phyloP scores from a whole-genome alignment of 2,888 invertebrate species.

The Escarpia spicata region DNA sequence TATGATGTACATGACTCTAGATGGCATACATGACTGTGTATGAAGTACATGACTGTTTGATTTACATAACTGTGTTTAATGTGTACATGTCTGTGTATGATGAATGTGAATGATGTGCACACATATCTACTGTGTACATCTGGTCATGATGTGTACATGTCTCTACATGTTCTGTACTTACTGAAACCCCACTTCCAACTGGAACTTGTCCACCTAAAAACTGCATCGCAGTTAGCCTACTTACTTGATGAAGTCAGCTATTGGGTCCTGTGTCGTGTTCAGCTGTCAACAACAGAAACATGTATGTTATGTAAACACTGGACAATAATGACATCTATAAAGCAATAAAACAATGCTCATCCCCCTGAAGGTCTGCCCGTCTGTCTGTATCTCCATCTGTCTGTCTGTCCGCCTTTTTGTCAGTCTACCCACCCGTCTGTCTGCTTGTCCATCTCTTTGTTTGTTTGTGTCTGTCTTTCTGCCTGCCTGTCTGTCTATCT shows the following conservation, averaged over 20 bases:
- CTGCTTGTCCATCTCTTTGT: not conserved
- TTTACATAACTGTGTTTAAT: not conserved
- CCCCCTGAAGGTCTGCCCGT: not conserved
- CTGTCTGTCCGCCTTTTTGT: not conserved
- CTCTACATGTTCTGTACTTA: too few relatives aligned
- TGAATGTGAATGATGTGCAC: too few relatives aligned
- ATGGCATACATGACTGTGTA: not conserved
- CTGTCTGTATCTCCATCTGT: not conserved
- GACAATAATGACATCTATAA: not conserved
- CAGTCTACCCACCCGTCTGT: not conserved
- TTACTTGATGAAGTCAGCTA: slow-evolving; percentile 62
- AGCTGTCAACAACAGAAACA: slow-evolving; percentile 48
- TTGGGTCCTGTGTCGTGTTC: slow-evolving; percentile 58
- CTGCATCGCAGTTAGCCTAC: slow-evolving; percentile 30
- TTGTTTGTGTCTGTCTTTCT: not conserved
- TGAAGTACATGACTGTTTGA: not conserved
- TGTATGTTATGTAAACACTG: not conserved
- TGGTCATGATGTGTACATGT: too few relatives aligned
- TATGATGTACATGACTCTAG: too few relatives aligned
- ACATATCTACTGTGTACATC: too few relatives aligned
- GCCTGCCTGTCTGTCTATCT: not conserved
- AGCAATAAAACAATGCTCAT: not conserved
- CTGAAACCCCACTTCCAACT: too few relatives aligned
- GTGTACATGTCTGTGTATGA: too few relatives aligned
- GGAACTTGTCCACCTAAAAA: not conserved